Evolutionary conservation across 2,113 vertebrate genomes (phyloP).

Genomic region (Paratilapia polleni): DNA sequence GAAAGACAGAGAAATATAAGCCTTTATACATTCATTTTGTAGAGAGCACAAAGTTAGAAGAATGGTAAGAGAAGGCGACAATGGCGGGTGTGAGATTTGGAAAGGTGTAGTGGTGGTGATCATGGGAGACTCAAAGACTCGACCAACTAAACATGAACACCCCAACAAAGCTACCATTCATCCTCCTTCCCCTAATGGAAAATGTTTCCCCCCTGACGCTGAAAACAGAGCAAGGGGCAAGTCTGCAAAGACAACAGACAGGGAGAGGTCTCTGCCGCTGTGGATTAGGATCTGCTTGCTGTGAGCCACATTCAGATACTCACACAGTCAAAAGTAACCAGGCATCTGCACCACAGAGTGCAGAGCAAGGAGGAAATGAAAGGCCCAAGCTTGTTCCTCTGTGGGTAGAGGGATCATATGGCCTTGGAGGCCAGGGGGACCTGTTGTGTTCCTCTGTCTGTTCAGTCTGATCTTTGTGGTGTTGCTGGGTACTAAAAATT

Average conservation of each 20-base stretch:
- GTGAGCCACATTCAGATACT: constrained; percentile 49
- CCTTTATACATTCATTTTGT: background rate
- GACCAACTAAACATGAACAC: constrained; percentile 42
- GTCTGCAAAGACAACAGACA: constrained; percentile 73
- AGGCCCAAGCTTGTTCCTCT: constrained; percentile 19
- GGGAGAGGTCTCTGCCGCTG: constrained; percentile 52
- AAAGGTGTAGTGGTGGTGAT: constrained; percentile 5
- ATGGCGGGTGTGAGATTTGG: background rate
- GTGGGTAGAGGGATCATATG: constrained; percentile 42
- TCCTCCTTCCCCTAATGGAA: constrained; percentile 53
- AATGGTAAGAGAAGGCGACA: background rate
- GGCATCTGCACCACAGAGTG: constrained; percentile 53
- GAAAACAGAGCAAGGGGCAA: constrained; percentile 66
- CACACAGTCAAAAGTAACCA: constrained; percentile 39
- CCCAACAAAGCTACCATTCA: constrained; percentile 76
- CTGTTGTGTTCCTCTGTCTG: constrained; percentile 9
- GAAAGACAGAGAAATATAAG: background rate
- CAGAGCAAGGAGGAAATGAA: constrained; percentile 58
- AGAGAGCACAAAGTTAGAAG: background rate
- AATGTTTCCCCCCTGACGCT: constrained; percentile 36
- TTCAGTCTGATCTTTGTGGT: background rate
- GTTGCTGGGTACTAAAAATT: background rate
- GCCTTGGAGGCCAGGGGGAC: constrained; percentile 50
- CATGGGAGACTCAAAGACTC: constrained; percentile 25
- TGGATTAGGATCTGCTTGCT: constrained; percentile 59